Base-by-base conservation (phyloP, 2,888 invertebrate genomes). In the Himalopsyche tibetana region DNA sequence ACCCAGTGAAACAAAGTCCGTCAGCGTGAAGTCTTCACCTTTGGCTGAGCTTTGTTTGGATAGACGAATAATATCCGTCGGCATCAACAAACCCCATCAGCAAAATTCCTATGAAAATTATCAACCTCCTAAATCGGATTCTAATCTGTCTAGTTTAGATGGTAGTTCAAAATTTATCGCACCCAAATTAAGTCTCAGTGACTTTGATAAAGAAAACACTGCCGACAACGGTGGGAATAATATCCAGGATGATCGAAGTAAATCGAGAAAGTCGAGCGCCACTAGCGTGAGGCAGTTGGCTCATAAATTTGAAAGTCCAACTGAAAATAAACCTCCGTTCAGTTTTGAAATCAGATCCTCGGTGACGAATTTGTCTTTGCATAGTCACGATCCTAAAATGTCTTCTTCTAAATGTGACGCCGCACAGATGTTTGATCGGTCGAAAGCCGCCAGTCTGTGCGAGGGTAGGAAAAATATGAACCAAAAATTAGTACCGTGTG, bases 261-360 rank as follows among this genome's bases (percentile, higher is more conserved):
- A 86, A 80, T 55, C 86, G 17, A 82, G 85, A 82, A 85, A 85
- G 69, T 85, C 87, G 9, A 86, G 85, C 36, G 19, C 19, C n/a
- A 87, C 85, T 6, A 95, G 95, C 89, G 95, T 95, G 0, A 93
- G 94, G 88, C 95, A 95, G 88, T 89, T 95, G 86, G 94, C 95
- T 17, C 94, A 94, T 38, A 93, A 94, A 88, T 95, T 95, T 88
- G 95, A 95, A 89, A 94, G 94, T 87, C 95, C 95, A 0, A 94
- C 95, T 0, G 94, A 95, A 86, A 93, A 93, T 85, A 92, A 94
- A 89, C 92, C 93, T 0, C 93, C 94, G 17, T 94, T 94, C 88
- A 92, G 93, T 55, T 95, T 95, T 88, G 93, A 93, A 5, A 19
- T 63, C 19, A 93, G 93, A 89, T 82, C 85, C 11, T 93, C 92